A percentile compares a stretch with the other conserved stretches of the same genome.
These are phyloP conservation scores for Pseudopipra pipra DNA, from an alignment of 2,113 vertebrate species.

Conservation along the genomic window DNA sequence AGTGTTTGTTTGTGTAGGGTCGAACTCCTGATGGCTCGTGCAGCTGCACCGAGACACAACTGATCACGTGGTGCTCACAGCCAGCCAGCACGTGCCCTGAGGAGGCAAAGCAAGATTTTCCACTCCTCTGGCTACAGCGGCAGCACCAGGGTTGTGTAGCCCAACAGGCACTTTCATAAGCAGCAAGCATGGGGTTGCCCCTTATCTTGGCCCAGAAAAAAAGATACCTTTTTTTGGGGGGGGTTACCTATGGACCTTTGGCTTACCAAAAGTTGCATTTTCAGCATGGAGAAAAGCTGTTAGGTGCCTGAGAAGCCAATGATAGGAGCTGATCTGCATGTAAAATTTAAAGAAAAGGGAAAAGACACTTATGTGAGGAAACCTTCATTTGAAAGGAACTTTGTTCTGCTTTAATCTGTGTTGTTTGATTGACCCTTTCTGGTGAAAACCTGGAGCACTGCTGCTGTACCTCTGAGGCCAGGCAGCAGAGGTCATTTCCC, in stretches of 20 bases:
- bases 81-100: background rate
- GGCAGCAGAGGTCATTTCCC: background rate
- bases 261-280: background rate
- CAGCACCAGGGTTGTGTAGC: fast-evolving
- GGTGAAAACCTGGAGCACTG: background rate
- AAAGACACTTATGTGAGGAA: background rate
- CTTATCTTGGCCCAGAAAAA: background rate
- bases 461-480: background rate
- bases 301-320: background rate
- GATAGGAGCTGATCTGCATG: background rate
- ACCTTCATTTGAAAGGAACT: background rate
- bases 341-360: background rate
- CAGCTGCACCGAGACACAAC: background rate
- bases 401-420: background rate
- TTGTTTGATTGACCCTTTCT: background rate
- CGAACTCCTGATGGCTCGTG: background rate
- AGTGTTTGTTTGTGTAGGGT: background rate
- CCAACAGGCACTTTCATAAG: fast-evolving
- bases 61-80: background rate
- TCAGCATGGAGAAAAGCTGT: background rate
- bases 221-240: background rate
- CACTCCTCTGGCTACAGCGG: background rate
- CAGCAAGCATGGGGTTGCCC: background rate
- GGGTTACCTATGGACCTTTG: background rate
- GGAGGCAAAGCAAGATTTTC: background rate